These are phyloP conservation scores for Cladopsammia gracilis DNA, from an alignment of 64 coral and sea anemone genomes.

Conservation along the genomic window DNA sequence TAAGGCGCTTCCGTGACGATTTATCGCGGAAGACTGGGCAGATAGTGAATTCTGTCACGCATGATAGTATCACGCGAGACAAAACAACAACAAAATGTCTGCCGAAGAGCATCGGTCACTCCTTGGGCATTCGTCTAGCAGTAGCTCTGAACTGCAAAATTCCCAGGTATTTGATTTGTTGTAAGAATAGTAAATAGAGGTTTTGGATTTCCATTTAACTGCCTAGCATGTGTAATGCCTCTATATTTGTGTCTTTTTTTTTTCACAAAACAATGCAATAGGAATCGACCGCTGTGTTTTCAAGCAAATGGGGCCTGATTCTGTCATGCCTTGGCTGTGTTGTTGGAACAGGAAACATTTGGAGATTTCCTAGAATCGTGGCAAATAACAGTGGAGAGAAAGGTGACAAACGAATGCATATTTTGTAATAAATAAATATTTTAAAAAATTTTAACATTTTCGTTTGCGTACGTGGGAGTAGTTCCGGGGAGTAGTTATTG, in stretches of 20 bases:
- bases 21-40: not conserved
- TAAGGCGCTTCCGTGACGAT: not conserved
- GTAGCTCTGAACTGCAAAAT: not conserved
- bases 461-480: too few relatives aligned
- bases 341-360: slow-evolving; percentile 89
- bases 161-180: not conserved
- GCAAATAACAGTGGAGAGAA: slow-evolving; percentile 85
- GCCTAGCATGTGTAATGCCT: too few relatives aligned
- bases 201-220: too few relatives aligned
- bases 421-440: not conserved
- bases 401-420: slow-evolving; percentile 11
- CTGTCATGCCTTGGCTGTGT: slow-evolving; percentile 88
- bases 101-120: not conserved
- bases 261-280: not conserved
- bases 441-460: not conserved
- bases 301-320: slow-evolving; percentile 77
- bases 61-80: too few relatives aligned
- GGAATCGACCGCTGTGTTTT: not conserved
- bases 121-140: not conserved
- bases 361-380: slow-evolving; percentile 90
- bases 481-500: too few relatives aligned
- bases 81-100: not conserved
- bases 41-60: too few relatives aligned
- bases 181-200: too few relatives aligned
- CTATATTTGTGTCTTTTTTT: not conserved